These are phyloP conservation scores for Tenualosa ilisha DNA, from an alignment of 2,797 vertebrate genomes.

Conservation along the genomic window DNA sequence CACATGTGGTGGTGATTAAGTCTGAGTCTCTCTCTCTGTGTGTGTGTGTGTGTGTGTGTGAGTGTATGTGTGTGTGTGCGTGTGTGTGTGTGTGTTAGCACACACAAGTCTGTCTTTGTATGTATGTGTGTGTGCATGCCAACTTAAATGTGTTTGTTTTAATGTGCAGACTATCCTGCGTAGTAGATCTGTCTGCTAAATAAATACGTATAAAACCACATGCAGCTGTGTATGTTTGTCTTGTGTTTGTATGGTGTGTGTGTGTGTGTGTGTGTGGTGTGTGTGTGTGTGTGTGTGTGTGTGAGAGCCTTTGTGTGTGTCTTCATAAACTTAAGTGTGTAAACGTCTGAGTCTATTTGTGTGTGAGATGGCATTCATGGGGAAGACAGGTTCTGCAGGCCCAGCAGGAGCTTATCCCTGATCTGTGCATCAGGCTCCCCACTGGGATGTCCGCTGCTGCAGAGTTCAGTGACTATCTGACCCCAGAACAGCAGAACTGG, in stretches of 20 bases:
- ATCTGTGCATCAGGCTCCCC: background rate
- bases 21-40: background rate
- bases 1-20: background rate
- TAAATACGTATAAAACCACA: too few relatives aligned
- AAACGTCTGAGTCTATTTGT: too few relatives aligned
- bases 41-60: too few relatives aligned
- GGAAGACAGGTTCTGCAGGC: background rate
- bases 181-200: too few relatives aligned
- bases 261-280: too few relatives aligned
- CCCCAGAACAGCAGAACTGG: slow-evolving; percentile 68
- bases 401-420: background rate
- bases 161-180: too few relatives aligned
- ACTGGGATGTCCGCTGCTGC: slow-evolving; percentile 67
- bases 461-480: slow-evolving; percentile 66
- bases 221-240: too few relatives aligned
- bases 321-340: too few relatives aligned
- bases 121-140: background rate
- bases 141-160: too few relatives aligned
- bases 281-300: too few relatives aligned
- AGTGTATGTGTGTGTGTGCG: background rate
- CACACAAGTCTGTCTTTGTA: background rate
- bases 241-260: too few relatives aligned
- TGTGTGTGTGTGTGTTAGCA: background rate
- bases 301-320: background rate
- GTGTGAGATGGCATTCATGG: too few relatives aligned